A percentile compares a stretch with the other conserved stretches of the same genome.
Conservation (phyloP, 1,140 invertebrate species). For the Atta texana region DNA sequence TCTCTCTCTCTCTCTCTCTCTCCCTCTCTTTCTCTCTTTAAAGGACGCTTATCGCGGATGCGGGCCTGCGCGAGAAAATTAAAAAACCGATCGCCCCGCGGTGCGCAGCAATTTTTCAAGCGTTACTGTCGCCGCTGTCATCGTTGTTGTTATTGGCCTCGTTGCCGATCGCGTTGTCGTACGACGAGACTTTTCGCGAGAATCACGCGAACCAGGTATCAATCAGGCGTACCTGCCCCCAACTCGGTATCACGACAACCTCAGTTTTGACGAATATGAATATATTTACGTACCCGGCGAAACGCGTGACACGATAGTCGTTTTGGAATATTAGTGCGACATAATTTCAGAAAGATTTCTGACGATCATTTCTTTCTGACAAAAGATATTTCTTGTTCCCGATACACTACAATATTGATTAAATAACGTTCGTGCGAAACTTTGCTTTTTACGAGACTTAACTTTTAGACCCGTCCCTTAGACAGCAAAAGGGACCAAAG, state of each 20-base stretch:
- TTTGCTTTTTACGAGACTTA: not conserved
- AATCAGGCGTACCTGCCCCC: slow-evolving; percentile 69
- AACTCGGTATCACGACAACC: slow-evolving; percentile 60
- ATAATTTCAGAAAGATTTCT: slow-evolving; percentile 37
- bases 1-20: not conserved
- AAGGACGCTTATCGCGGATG: slow-evolving; percentile 57
- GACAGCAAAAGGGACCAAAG: not conserved
- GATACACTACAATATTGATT: not conserved
- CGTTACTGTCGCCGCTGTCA: slow-evolving; percentile 52
- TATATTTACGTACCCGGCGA: slow-evolving; percentile 65
- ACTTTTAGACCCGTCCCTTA: not conserved
- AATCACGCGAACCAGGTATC: slow-evolving; percentile 75
- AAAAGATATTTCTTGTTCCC: not conserved
- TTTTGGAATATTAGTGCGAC: not conserved
- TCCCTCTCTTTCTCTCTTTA: slow-evolving; percentile 31
- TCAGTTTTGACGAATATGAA: slow-evolving; percentile 73
- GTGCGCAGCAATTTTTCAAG: slow-evolving; percentile 51
- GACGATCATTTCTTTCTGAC: not conserved
- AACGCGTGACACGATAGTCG: slow-evolving; percentile 13
- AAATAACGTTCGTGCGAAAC: slow-evolving; percentile 27
- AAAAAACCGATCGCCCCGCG: slow-evolving; percentile 46
- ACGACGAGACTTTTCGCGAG: slow-evolving; percentile 53
- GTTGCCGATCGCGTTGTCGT: slow-evolving; percentile 34
- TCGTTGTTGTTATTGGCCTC: slow-evolving; percentile 54
- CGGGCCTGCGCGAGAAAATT: slow-evolving; percentile 45